Percentiles rank a stretch among this genome's conserved stretches.
phyloP scores from a whole-genome alignment of 2,888 invertebrate species.

The Xestia ashworthii region DNA sequence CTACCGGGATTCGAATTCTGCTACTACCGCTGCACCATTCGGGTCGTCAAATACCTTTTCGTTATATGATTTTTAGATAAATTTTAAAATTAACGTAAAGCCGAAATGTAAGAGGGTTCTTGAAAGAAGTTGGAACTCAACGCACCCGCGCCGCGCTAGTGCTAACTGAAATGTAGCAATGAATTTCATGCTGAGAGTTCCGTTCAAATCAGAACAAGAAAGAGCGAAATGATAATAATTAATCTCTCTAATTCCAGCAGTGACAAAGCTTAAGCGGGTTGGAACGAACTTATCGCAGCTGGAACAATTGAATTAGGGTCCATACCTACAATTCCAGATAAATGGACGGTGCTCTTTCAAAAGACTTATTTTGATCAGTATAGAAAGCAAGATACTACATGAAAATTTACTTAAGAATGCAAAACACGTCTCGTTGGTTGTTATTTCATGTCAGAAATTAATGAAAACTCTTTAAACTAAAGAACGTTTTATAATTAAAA shows the following conservation, averaged over 20 bases:
- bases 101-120: no score
- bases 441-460: neutral
- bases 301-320: constrained; percentile 57
- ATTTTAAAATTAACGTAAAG: no score
- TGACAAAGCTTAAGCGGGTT: constrained; percentile 56
- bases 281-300: constrained; percentile 56
- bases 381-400: neutral
- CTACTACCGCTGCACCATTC: no score
- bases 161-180: constrained; percentile 20
- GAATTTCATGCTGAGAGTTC: constrained; percentile 25
- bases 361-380: neutral
- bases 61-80: no score
- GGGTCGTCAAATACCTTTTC: no score
- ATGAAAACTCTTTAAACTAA: neutral
- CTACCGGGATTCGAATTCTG: no score
- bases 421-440: neutral
- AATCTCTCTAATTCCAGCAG: constrained; percentile 45
- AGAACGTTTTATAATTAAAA: neutral
- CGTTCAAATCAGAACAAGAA: constrained; percentile 20
- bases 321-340: constrained; percentile 47
- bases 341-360: constrained; percentile 18
- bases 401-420: neutral
- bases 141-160: no score
- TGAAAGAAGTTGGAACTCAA: neutral
- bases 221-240: constrained; percentile 46